Evolutionary conservation across 2,797 vertebrate genomes (phyloP), one percentile per base, ranked within the genome.

Genomic region (Taenioides sp.): DNA sequence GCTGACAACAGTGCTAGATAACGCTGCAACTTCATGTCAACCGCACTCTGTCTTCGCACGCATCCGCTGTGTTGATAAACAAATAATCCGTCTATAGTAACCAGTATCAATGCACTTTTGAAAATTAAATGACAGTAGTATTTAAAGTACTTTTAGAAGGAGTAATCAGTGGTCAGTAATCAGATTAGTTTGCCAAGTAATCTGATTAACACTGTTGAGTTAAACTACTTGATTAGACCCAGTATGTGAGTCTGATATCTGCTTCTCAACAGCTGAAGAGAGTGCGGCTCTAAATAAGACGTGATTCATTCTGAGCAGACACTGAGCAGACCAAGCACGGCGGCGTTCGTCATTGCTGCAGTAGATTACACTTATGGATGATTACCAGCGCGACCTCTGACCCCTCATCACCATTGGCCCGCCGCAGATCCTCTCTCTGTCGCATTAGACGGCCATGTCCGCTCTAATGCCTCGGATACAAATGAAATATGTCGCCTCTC

Each of bases 321-420:
- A 9, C 3, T 7, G 34, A 20, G 27, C 47, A 63, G 20, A 31
- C 31, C 7, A 40, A 0, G n/a, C 40, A 40, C 47, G 54, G 52
- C 47, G 54, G 6, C 34, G 37, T 49, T 37, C 31, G 28, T 59
- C 47, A 60, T 69, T 47, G 62, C 43, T 49, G 70, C 75, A 57
- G 70, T 52, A 71, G 71, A 79, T 58, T 70, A 59, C 74, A 73
- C 57, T 74, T 58, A 67, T 54, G 67, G 67, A 71, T 72, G 73
- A 84, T 80, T 72, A 61, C 65, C 59, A 16, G 40, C 54, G 7
- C 54, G 40, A 62, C 76, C 73, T 66, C 63, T 64, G 70, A 80
- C 73, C 80, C 52, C 58, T 75, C 69, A 69, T 69, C 71, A 72
- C 64, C 73, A 50, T 70, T 66, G 72, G 49, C n/a, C 55, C 22